Conservation (phyloP, 2,113 vertebrate species). For the Crotalus viridis region DNA sequence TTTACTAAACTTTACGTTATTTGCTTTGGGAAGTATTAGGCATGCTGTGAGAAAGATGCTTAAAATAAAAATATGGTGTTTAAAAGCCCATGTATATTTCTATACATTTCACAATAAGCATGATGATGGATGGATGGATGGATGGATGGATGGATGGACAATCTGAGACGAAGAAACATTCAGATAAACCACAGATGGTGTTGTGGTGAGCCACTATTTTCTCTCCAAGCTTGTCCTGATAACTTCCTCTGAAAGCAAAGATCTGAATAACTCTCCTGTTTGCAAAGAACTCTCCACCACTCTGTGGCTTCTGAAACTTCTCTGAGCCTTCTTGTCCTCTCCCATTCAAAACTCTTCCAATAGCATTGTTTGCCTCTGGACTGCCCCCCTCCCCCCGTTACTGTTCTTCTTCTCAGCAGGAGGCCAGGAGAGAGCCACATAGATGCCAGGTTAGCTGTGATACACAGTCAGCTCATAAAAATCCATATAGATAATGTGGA, state of each 20-base stretch:
- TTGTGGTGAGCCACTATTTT: not conserved
- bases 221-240: not conserved
- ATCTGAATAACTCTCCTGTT: not conserved
- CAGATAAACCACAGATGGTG: not conserved
- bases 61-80: slow-evolving; percentile 35
- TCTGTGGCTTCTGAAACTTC: not conserved
- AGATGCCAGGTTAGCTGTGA: slow-evolving; percentile 30
- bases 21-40: slow-evolving; percentile 35
- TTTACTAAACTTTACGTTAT: slow-evolving; percentile 5
- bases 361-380: not conserved
- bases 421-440: not conserved
- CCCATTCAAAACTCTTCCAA: not conserved
- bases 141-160: not conserved
- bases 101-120: slow-evolving; percentile 33
- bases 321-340: not conserved
- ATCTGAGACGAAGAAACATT: slow-evolving; percentile 14
- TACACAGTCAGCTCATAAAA: slow-evolving; percentile 49
- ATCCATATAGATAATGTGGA: slow-evolving; percentile 40
- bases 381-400: slow-evolving; percentile 20
- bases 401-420: slow-evolving; percentile 46
- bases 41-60: slow-evolving; percentile 40
- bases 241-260: not conserved
- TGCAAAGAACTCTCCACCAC: slow-evolving; percentile 23
- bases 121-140: not conserved
- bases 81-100: slow-evolving; percentile 33